Base-by-base conservation (phyloP, 2,888 invertebrate species). In the Acanthosepion lycidas region DNA sequence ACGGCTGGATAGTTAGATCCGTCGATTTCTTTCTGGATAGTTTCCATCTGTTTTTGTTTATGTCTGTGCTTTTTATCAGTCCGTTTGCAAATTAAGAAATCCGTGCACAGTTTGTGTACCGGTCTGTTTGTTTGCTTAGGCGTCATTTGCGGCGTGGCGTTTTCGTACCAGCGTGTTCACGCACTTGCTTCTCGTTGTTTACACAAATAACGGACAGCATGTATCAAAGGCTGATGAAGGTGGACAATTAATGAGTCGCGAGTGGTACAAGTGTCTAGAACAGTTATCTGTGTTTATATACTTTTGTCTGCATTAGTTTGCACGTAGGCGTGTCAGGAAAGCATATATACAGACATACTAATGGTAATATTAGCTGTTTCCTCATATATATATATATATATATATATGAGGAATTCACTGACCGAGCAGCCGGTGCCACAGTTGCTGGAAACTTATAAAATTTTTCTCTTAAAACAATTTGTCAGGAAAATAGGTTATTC, bases 11-110 rank as follows among this genome's bases (percentile, higher is more conserved):
- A 78, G n/a, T 33, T 78, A 78, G n/a, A 78, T 78, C 8, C n/a
- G 78, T 0, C 9, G n/a, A n/a, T 78, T 78, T 78, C 12, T 9
- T 33, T 78, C 4, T n/a, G 33, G 78, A 78, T 78, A 3, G n/a
- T 33, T n/a, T n/a, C 78, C 78, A 78, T 78, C n/a, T 78, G 78
- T n/a, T 78, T n/a, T 78, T 78, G 78, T 78, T 78, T 78, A 78
- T n/a, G 78, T 78, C 15, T n/a, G 33, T 78, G n/a, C 78, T 15
- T 78, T 78, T 78, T n/a, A 78, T 78, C 78, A 78, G 78, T 12
- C 78, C n/a, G 9, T n/a, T 78, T 33, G 3, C 78, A 78, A n/a
- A 78, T 78, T 9, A 78, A n/a, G n/a, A 78, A 78, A 78, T 78
- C n/a, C n/a, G 12, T 78, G n/a, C 78, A n/a, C 78, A 5, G 78